phyloP scores from a whole-genome alignment of 1,140 invertebrate genomes.

The Chionoecetes opilio region DNA sequence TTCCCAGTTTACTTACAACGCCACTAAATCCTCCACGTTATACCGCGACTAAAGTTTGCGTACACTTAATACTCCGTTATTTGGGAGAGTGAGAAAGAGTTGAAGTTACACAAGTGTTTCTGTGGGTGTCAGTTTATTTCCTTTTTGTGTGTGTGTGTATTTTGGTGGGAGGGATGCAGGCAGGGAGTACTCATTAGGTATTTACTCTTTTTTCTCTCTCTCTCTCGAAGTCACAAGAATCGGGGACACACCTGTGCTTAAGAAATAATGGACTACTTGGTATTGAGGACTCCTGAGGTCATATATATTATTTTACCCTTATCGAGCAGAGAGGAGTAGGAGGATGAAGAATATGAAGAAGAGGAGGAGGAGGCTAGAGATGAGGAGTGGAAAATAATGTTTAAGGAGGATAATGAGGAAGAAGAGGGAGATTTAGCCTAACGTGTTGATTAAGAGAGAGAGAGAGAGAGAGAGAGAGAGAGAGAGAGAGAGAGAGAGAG shows the following conservation, averaged over 20 bases:
- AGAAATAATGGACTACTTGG: background rate
- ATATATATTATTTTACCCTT: background rate
- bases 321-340: background rate
- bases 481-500: slow-evolving; percentile 8
- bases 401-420: no score
- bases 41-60: background rate
- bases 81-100: background rate
- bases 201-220: no score
- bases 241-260: background rate
- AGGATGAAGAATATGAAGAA: no score
- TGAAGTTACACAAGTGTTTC: background rate
- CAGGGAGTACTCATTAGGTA: no score
- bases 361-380: no score
- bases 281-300: background rate
- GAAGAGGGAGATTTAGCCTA: background rate
- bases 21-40: slow-evolving; percentile 8
- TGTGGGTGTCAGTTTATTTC: background rate
- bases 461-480: slow-evolving; percentile 15
- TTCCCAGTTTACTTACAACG: slow-evolving; percentile 17
- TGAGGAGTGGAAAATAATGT: no score
- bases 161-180: no score
- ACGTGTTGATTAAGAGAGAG: background rate
- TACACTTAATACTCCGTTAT: slow-evolving; percentile 11
- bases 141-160: no score
- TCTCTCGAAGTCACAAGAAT: no score